Conservation (phyloP, 2,888 invertebrate genomes). For the Brachynemurus nebulosus region DNA sequence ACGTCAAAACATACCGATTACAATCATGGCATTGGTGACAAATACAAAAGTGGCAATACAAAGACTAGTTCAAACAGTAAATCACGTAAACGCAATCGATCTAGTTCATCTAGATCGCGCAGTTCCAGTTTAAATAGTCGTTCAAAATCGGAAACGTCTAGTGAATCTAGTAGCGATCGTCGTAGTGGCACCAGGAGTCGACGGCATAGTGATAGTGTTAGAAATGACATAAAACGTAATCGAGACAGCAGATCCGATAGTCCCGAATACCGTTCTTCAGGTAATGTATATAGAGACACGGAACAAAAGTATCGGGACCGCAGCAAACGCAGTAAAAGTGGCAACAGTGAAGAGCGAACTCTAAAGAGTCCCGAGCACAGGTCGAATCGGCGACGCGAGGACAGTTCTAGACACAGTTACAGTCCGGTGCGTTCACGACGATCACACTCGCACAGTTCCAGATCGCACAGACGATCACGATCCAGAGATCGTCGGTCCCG, state of each 20-base stretch:
- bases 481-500: slow-evolving; percentile 17
- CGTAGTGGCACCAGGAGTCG: slow-evolving; percentile 13
- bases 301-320: neutral
- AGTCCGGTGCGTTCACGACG: neutral
- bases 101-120: neutral
- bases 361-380: neutral
- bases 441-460: slow-evolving; percentile 3
- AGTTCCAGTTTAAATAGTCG: slow-evolving; percentile 5
- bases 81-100: neutral
- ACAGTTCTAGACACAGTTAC: neutral
- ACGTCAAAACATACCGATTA: neutral
- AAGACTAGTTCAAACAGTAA: neutral
- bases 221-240: slow-evolving; percentile 22
- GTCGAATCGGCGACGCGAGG: neutral
- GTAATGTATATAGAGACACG: slow-evolving; percentile 6
- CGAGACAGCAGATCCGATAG: slow-evolving; percentile 10
- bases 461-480: slow-evolving; percentile 10
- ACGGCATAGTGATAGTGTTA: slow-evolving; percentile 18
- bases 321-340: neutral
- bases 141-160: slow-evolving; percentile 9
- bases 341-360: neutral
- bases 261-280: neutral
- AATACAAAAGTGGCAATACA: neutral
- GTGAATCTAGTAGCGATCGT: slow-evolving; percentile 12
- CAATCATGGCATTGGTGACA: neutral